A percentile compares a stretch with the other conserved stretches of the same genome.
phyloP scores from a whole-genome alignment of 1,140 invertebrate species.

The Ruditapes philippinarum region DNA sequence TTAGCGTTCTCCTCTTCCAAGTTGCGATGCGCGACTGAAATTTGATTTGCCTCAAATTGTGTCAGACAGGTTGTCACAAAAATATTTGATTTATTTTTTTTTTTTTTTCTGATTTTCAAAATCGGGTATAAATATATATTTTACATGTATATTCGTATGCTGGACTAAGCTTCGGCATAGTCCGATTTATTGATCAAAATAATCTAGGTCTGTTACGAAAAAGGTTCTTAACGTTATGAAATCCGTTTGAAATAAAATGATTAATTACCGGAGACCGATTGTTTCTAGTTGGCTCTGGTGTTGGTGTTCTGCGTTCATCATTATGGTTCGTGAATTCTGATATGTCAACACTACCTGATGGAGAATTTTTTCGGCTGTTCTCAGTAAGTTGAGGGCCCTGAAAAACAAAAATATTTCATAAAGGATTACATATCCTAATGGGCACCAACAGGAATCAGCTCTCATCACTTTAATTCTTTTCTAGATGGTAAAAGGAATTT shows the following conservation, averaged over 20 bases:
- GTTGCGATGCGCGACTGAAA: too few relatives aligned
- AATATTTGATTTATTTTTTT: background rate
- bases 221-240: background rate
- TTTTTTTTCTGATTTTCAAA: background rate
- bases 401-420: too few relatives aligned
- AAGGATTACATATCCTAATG: too few relatives aligned
- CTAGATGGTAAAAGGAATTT: too few relatives aligned
- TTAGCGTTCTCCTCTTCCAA: conserved; percentile 14
- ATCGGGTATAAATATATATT: background rate
- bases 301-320: conserved; percentile 41
- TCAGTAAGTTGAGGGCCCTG: conserved; percentile 11
- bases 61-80: conserved; percentile 31
- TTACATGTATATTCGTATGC: conserved; percentile 35
- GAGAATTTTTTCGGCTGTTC: conserved; percentile 9
- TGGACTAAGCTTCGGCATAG: background rate
- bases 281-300: conserved; percentile 43
- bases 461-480: too few relatives aligned
- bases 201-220: background rate
- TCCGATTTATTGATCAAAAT: conserved; percentile 11
- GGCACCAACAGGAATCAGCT: too few relatives aligned
- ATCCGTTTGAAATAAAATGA: background rate
- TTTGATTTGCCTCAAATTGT: conserved; percentile 29
- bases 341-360: conserved; percentile 45
- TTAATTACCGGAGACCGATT: conserved; percentile 46
- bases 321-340: conserved; percentile 36